phyloP scores from a whole-genome alignment of 2,113 vertebrate genomes.

The Gallinago jamesoni region DNA sequence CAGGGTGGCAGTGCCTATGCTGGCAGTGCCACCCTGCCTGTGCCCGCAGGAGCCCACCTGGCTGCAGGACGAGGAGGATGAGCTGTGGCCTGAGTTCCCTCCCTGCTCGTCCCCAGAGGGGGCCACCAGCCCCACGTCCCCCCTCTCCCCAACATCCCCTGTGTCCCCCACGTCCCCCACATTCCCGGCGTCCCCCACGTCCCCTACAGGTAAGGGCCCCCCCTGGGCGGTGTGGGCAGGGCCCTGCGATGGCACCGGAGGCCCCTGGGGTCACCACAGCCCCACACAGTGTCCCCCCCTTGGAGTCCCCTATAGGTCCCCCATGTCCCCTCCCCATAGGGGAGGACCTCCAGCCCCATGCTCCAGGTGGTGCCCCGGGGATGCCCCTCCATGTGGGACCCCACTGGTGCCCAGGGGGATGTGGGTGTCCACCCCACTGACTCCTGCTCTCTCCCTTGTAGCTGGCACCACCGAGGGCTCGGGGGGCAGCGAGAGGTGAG shows the following conservation, averaged over 20 bases:
- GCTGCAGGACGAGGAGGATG: slow-evolving; percentile 12
- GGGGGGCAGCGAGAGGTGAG: background rate
- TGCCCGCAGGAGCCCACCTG: background rate
- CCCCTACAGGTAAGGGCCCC: slow-evolving; percentile 36
- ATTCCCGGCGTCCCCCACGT: background rate
- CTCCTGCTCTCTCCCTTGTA: background rate
- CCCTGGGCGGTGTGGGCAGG: background rate
- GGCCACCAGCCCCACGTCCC: slow-evolving; percentile 33
- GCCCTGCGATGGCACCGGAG: rapidly evolving
- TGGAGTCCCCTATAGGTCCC: background rate
- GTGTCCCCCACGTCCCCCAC: background rate
- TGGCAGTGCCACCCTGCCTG: background rate
- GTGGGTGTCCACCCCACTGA: background rate
- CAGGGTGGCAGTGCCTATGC: background rate
- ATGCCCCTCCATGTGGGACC: background rate
- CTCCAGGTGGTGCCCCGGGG: background rate
- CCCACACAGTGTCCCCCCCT: too few species aligned
- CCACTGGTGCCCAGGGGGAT: rapidly evolving
- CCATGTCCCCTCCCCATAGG: too few species aligned
- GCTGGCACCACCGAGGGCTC: background rate
- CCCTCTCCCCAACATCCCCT: background rate
- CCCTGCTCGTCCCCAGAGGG: slow-evolving; percentile 51
- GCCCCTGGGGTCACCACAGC: background rate
- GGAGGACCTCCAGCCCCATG: background rate
- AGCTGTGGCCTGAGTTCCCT: slow-evolving; percentile 46